phyloP scores from a whole-genome alignment of 2,888 invertebrate genomes.

The Callyntrura guangdongensis region DNA sequence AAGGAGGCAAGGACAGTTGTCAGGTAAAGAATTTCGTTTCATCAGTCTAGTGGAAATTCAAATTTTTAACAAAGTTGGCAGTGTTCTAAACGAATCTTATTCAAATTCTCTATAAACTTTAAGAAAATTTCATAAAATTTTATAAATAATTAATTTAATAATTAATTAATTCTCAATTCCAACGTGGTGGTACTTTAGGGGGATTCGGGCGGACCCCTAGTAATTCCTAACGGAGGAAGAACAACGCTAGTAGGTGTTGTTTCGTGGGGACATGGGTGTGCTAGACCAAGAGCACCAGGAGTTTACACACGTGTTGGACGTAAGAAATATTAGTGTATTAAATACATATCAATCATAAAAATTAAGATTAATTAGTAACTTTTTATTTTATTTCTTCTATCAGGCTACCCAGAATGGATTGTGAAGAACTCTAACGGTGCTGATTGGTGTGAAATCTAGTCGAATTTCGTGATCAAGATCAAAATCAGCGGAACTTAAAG shows the following conservation, averaged over 20 bases:
- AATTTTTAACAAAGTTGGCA: too few species aligned
- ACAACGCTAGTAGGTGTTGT: slow-evolving; percentile 80
- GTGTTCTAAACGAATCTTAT: too few species aligned
- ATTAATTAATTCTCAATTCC: too few species aligned
- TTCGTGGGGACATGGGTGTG: slow-evolving; percentile 75
- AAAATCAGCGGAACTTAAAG: too few species aligned
- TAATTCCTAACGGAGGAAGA: slow-evolving; percentile 82
- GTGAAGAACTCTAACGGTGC: slow-evolving; percentile 76
- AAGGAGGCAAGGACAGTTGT: slow-evolving; percentile 80
- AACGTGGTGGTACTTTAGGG: slow-evolving; percentile 61
- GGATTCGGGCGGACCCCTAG: slow-evolving; percentile 78
- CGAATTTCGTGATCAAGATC: neutral
- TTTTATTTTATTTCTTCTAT: too few species aligned
- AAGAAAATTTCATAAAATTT: too few species aligned
- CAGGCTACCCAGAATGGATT: slow-evolving; percentile 74
- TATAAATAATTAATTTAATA: too few species aligned
- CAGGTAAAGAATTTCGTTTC: slow-evolving; percentile 57
- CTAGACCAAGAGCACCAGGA: slow-evolving; percentile 68
- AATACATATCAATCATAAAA: neutral
- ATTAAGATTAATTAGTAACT: neutral
- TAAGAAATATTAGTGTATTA: slow-evolving; percentile 34
- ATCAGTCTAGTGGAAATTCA: neutral
- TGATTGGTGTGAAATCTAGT: slow-evolving; percentile 78
- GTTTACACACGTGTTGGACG: slow-evolving; percentile 76
- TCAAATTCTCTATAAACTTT: too few species aligned